Evolutionary conservation across 1,140 invertebrate genomes (phyloP).

Genomic region (Papilio machaon): DNA sequence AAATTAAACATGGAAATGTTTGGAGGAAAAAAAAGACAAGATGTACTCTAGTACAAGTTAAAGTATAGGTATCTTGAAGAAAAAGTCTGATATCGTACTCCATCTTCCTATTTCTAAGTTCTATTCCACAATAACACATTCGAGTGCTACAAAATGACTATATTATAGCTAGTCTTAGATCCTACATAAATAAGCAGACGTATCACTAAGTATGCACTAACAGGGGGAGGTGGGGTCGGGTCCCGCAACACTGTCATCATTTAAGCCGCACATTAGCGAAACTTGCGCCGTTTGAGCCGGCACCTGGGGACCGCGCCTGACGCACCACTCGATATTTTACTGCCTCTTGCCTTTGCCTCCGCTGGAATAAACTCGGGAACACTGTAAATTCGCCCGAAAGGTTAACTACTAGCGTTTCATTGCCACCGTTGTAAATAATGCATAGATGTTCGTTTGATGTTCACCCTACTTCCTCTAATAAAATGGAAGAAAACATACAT

Average conservation of each 20-base stretch:
- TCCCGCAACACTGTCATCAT: slow-evolving; percentile 72
- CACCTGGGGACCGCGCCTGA: slow-evolving; percentile 67
- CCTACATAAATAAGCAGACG: slow-evolving; percentile 21
- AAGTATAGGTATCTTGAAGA: too few species aligned
- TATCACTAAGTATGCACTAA: slow-evolving; percentile 29
- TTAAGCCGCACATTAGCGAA: slow-evolving; percentile 78
- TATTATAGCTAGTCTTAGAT: background rate
- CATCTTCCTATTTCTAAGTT: slow-evolving; percentile 14
- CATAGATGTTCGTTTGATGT: slow-evolving; percentile 21
- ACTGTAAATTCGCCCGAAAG: slow-evolving; percentile 47
- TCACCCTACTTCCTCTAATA: slow-evolving; percentile 17
- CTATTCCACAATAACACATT: background rate
- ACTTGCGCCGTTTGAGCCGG: slow-evolving; percentile 74
- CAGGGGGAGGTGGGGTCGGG: slow-evolving; percentile 48
- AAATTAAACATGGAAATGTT: too few species aligned
- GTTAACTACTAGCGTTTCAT: slow-evolving; percentile 35
- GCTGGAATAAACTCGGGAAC: slow-evolving; percentile 51
- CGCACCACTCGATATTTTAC: slow-evolving; percentile 74
- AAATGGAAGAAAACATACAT: background rate
- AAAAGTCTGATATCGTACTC: too few species aligned
- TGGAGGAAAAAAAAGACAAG: too few species aligned
- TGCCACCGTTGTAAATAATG: slow-evolving; percentile 30
- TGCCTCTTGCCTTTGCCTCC: slow-evolving; percentile 40
- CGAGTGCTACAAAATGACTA: background rate
- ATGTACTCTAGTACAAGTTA: too few species aligned